phyloP scores from a whole-genome alignment of 2,113 vertebrate species.

The Meles meles region DNA sequence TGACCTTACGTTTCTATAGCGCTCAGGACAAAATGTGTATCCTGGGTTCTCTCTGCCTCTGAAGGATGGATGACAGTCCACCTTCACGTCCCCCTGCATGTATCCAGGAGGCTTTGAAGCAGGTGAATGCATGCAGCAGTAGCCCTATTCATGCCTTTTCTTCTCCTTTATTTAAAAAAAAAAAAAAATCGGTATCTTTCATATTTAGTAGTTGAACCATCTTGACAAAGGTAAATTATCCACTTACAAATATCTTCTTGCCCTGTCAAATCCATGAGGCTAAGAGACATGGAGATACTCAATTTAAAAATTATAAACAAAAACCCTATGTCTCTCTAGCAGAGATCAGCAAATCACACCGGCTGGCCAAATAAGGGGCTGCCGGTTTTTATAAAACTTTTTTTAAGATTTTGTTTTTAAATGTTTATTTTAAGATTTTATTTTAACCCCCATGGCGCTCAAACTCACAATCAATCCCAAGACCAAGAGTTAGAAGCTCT shows the following conservation, averaged over 20 bases:
- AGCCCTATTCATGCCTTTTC: neutral
- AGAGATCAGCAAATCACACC: neutral
- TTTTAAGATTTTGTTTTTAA: neutral
- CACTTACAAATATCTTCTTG: slow-evolving; percentile 14
- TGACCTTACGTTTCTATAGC: slow-evolving; percentile 30
- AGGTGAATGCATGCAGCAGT: neutral
- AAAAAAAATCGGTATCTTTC: slow-evolving; percentile 36
- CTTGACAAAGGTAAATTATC: slow-evolving; percentile 57
- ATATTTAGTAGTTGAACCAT: slow-evolving; percentile 57
- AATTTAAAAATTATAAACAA: neutral
- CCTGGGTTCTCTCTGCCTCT: neutral
- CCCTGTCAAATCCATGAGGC: neutral
- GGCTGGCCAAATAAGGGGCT: neutral
- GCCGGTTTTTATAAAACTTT: neutral
- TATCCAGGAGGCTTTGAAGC: neutral
- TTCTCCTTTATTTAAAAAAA: slow-evolving; percentile 1
- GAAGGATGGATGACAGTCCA: neutral
- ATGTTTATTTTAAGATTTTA: neutral
- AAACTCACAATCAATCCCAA: neutral
- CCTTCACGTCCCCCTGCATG: neutral
- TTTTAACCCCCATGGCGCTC: neutral
- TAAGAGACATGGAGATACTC: neutral
- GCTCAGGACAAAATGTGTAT: slow-evolving; percentile 31
- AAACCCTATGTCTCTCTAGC: neutral
- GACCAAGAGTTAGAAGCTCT: neutral